Conservation (phyloP, 2,888 invertebrate genomes). For the Sesia bembeciformis region DNA sequence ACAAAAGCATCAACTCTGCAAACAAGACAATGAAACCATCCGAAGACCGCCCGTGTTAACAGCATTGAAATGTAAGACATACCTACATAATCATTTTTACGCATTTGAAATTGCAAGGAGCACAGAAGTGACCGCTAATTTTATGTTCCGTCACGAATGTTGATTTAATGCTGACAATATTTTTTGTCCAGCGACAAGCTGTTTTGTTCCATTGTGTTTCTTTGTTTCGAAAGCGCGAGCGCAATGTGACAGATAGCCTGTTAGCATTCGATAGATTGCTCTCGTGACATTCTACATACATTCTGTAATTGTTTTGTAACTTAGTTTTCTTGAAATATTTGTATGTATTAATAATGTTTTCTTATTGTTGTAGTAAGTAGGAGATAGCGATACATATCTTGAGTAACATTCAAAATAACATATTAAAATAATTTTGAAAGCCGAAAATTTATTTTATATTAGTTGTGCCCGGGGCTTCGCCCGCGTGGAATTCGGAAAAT, state of each 20-base stretch:
- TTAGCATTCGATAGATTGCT: background rate
- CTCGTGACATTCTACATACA: background rate
- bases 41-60: background rate
- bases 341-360: too few species aligned
- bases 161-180: constrained; percentile 42
- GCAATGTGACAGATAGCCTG: constrained; percentile 9
- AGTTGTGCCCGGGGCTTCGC: too few species aligned
- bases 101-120: background rate
- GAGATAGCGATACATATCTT: too few species aligned
- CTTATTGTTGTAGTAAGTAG: too few species aligned
- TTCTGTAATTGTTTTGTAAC: too few species aligned
- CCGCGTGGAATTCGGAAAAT: too few species aligned
- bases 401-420: too few species aligned
- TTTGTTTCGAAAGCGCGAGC: background rate
- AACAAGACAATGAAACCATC: too few species aligned
- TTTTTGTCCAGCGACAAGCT: constrained; percentile 9
- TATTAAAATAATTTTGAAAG: too few species aligned
- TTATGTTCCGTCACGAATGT: constrained; percentile 44
- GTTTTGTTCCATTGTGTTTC: background rate
- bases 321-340: too few species aligned
- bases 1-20: too few species aligned
- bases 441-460: too few species aligned
- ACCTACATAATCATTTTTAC: background rate
- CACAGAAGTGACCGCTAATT: constrained; percentile 18
- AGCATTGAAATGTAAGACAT: background rate